A percentile compares a stretch with the other conserved stretches of the same genome.
Conservation (phyloP, 2,888 invertebrate genomes). For the Nomada fucata region DNA sequence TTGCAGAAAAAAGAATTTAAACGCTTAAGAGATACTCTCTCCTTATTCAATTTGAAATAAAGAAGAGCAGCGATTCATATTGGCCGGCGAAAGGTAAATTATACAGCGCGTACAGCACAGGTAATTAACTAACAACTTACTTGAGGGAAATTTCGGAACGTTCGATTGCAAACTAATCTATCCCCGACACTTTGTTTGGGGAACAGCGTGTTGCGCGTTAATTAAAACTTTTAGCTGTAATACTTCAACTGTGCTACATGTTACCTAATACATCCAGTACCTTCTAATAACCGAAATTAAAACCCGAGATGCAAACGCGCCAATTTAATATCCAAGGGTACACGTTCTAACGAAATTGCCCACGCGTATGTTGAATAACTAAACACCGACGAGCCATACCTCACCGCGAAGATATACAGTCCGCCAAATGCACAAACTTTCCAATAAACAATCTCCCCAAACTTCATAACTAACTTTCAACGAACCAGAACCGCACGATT, state of each 20-base stretch:
- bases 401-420: too few relatives aligned
- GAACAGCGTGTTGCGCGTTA: neutral
- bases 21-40: too few relatives aligned
- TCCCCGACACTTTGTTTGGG: neutral
- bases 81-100: neutral
- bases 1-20: too few relatives aligned
- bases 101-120: neutral
- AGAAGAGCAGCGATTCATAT: neutral
- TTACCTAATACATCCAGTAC: neutral
- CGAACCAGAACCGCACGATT: too few relatives aligned
- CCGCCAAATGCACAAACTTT: too few relatives aligned
- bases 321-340: neutral
- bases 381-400: too few relatives aligned
- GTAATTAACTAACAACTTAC: slow-evolving; percentile 25
- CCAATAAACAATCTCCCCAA: too few relatives aligned
- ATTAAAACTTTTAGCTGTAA: slow-evolving; percentile 28
- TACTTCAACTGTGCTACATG: neutral
- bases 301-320: neutral
- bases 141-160: neutral
- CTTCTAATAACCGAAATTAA: neutral
- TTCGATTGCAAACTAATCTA: slow-evolving; percentile 24
- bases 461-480: too few relatives aligned
- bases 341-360: neutral
- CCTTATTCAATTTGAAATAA: neutral
- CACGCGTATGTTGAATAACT: neutral